Evolutionary conservation across 2,888 invertebrate genomes (phyloP), one percentile per base, ranked within the genome.

Genomic region (Drosophila cognata): DNA sequence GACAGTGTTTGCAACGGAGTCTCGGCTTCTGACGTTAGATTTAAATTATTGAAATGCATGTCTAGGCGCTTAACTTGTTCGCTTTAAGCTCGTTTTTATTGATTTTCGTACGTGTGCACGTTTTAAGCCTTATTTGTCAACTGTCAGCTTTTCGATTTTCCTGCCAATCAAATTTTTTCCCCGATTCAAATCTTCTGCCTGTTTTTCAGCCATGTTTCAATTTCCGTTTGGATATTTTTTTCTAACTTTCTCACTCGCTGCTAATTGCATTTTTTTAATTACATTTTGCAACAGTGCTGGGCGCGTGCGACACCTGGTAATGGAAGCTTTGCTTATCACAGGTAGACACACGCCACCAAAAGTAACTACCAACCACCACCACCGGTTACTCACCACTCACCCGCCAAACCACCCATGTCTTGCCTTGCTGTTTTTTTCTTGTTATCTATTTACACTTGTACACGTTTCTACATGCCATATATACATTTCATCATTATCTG

Each of bases 391-490:
- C 50, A 18, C 2, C 21, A 21, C 21, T 21, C 21, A 21, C 21
- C 21, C 21, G 21, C 50, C 29, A 25, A 50, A 16, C 50, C 28
- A 18, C 28, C 28, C 29, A 10, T 50, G 13, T 4, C 16, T 46
- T 25, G 21, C 46, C 38, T 16, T 56, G 35, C 53, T 46, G 33
- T 36, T 64, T 33, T 48, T 50, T 48, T 56, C 55, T 75, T 72
- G 71, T 87, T 87, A 89, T 87, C 89, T 88, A 84, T 84, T 89
- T 89, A 90, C 87, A 89, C 90, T 90, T 88, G 89, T 84, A 88
- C 88, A 90, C 90, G 90, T 88, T 80, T 76, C 74, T 71, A 64
- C 71, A 77, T 76, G 77, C 72, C 70, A 84, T 80, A 84, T 80
- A 82, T 80, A 82, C 84, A 81, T 88, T 81, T 73, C 81, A 81